These are phyloP conservation scores for Parotocinclus haroldoi DNA, from an alignment of 2,797 vertebrate species.

Conservation along the genomic window DNA sequence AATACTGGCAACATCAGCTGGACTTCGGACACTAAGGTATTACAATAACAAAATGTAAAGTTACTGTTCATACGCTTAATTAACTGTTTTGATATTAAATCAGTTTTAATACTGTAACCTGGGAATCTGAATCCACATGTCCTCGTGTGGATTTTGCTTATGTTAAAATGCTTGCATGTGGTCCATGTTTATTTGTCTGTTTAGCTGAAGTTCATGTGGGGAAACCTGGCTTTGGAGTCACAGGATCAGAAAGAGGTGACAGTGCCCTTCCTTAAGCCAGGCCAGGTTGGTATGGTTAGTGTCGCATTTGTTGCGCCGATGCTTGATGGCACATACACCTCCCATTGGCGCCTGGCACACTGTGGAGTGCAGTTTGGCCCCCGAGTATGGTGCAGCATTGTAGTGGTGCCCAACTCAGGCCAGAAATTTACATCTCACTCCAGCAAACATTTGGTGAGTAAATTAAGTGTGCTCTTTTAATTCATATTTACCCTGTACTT, in stretches of 20 bases:
- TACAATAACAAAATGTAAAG: background rate
- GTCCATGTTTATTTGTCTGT: slow-evolving; percentile 56
- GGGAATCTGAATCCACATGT: slow-evolving; percentile 52
- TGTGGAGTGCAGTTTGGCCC: slow-evolving; percentile 93
- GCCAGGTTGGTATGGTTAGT: slow-evolving; percentile 89
- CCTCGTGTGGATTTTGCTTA: slow-evolving; percentile 50
- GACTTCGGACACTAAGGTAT: slow-evolving; percentile 95
- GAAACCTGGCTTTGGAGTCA: slow-evolving; percentile 88
- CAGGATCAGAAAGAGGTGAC: slow-evolving; percentile 82
- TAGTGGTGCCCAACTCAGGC: slow-evolving; percentile 79
- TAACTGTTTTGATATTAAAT: background rate
- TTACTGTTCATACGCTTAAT: background rate
- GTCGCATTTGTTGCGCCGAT: slow-evolving; percentile 90
- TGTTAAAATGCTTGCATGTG: slow-evolving; percentile 53
- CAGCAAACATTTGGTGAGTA: slow-evolving; percentile 64
- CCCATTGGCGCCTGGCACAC: slow-evolving; percentile 96
- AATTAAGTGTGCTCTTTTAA: background rate
- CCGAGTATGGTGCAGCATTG: slow-evolving; percentile 96
- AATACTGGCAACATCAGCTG: slow-evolving; percentile 93
- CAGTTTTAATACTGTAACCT: background rate
- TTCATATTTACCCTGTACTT: too few species aligned
- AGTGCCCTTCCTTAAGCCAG: slow-evolving; percentile 85
- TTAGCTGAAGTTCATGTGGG: slow-evolving; percentile 98
- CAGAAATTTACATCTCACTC: slow-evolving; percentile 42
- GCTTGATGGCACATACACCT: slow-evolving; percentile 93